Evolutionary conservation across 2,113 vertebrate species (phyloP), one percentile per base, ranked within the genome.

Genomic region (Nyctibius bracteatus): DNA sequence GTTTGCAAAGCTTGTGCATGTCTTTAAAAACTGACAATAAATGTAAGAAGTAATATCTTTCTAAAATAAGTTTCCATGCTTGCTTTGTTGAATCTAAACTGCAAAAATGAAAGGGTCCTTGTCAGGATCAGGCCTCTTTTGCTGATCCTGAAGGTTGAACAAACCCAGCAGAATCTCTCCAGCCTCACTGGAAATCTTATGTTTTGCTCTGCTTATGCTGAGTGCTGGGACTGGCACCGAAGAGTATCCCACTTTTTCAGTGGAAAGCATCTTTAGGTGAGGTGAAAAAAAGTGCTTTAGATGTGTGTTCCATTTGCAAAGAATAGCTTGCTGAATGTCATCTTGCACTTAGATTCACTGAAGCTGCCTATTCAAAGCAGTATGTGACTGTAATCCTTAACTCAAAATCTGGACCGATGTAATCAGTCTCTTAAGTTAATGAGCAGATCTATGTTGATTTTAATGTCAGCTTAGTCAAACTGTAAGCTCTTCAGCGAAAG

Each of bases 321-420:
- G 66, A 95, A 91, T 89, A 96, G 90, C 78, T 95, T 96, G 90
- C 77, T 25, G 70, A 93, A 86, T 86, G 92, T 93, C 78, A 86
- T 82, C 66, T 44, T 91, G 81, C 49, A 25, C 84, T 92, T 55
- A 25, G 23, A 85, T 79, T 84, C 57, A 25, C 72, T 74, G 88
- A 55, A 78, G 55, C 86, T 88, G 86, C 70, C 86, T 94, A 2
- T 78, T 91, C 65, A 63, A 41, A 95, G 66, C 79, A 47, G 17
- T 49, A 23, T 49, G 49, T 1, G 18, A 72, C 85, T 93, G 54
- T 61, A 74, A 54, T 92, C 88, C 74, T 70, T 75, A 73, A 75
- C 89, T 94, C 77, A 71, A 78, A 89, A 94, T 91, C 89, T 68
- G 87, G 47, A 49, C 62, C 0, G 1, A 35, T 74, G 68, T 63